Percentiles rank a stretch among this genome's conserved stretches.
Evolutionary conservation across 2,113 vertebrate species (phyloP).

Genomic region (Neolamprologus variostigma): DNA sequence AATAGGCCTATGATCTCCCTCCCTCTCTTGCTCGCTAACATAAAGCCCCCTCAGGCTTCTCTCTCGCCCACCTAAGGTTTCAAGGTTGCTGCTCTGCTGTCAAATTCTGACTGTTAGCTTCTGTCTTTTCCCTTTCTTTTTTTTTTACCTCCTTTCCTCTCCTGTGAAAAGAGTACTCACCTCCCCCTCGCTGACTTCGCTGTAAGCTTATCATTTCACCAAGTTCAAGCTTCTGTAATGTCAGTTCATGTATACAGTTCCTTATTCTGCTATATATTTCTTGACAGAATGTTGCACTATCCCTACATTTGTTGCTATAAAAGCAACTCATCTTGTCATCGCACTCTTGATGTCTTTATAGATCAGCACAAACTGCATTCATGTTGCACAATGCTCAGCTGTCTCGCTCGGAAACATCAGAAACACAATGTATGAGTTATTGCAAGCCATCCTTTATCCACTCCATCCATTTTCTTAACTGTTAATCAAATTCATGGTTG

Average conservation of each 20-base stretch:
- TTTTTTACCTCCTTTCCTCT: neutral
- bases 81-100: slow-evolving; percentile 57
- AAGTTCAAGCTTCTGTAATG: slow-evolving; percentile 12
- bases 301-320: neutral
- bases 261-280: neutral
- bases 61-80: slow-evolving; percentile 54
- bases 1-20: slow-evolving; percentile 50
- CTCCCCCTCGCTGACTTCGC: slow-evolving; percentile 25
- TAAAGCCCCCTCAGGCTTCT: slow-evolving; percentile 49
- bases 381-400: neutral
- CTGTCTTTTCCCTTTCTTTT: neutral
- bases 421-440: neutral
- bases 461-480: neutral
- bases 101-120: slow-evolving; percentile 11
- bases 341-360: neutral
- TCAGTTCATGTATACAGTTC: neutral
- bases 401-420: neutral
- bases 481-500: neutral
- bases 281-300: neutral
- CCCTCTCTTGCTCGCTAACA: slow-evolving; percentile 27
- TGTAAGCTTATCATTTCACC: slow-evolving; percentile 13
- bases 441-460: neutral
- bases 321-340: neutral
- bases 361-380: neutral
- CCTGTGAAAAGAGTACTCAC: slow-evolving; percentile 27